Conservation (phyloP, 2,888 invertebrate species). For the Cyclophora punctaria region DNA sequence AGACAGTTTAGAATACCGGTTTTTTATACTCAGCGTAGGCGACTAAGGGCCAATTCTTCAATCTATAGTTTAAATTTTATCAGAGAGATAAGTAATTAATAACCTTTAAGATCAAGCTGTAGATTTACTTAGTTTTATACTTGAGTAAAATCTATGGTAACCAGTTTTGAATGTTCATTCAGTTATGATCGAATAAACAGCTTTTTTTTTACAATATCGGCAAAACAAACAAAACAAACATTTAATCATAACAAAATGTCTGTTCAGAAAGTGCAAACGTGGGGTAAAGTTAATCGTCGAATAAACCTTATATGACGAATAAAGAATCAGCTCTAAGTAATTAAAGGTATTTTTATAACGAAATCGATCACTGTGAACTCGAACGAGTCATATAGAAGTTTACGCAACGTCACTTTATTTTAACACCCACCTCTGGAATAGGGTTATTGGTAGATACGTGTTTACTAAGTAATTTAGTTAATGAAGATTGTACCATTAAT, state of each 20-base stretch:
- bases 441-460: conserved; percentile 1
- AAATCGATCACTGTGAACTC: conserved; percentile 21
- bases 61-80: too few species aligned
- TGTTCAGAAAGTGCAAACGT: too few species aligned
- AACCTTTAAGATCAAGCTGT: too few species aligned
- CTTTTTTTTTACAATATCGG: too few species aligned
- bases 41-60: conserved; percentile 3
- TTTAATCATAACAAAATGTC: too few species aligned
- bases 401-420: conserved; percentile 10
- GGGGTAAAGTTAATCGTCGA: too few species aligned
- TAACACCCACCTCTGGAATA: conserved; percentile 8
- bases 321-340: conserved; percentile 8
- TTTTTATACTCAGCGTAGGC: conserved; percentile 28
- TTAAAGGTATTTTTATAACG: conserved; percentile 20
- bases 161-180: too few species aligned
- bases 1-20: conserved; percentile 24
- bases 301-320: neutral
- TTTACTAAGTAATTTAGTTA: conserved; percentile 5
- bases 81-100: too few species aligned
- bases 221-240: too few species aligned
- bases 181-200: too few species aligned
- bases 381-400: conserved; percentile 6
- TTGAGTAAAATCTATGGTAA: too few species aligned
- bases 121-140: too few species aligned
- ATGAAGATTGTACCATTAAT: conserved; percentile 2